Conservation (phyloP, 2,113 vertebrate species). For the Rhabdornis inornatus region DNA sequence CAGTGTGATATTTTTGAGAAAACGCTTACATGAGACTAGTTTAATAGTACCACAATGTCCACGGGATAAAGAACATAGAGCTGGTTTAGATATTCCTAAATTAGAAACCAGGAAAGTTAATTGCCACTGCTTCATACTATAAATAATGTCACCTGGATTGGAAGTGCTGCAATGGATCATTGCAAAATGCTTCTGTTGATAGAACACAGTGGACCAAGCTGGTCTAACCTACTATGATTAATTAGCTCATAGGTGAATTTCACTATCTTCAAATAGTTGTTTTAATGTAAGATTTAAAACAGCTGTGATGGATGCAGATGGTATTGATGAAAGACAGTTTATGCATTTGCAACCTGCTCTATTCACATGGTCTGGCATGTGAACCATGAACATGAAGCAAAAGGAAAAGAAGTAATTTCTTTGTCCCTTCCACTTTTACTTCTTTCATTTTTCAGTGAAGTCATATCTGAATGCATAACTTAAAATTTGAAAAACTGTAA, state of each 20-base stretch:
- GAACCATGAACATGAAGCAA: not conserved
- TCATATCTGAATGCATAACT: not conserved
- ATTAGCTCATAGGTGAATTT: not conserved
- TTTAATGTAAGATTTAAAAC: not conserved
- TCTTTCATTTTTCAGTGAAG: not conserved
- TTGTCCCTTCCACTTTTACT: not conserved
- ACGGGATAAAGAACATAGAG: not conserved
- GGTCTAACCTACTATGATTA: not conserved
- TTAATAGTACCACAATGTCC: not conserved
- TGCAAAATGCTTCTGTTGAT: conserved; percentile 30
- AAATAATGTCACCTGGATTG: not conserved
- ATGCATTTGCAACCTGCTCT: not conserved
- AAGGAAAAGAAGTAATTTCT: not conserved
- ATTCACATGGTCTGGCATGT: not conserved
- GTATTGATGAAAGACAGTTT: not conserved
- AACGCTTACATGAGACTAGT: not conserved
- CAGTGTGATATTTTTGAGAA: not conserved
- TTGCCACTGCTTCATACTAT: not conserved
- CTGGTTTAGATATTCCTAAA: not conserved
- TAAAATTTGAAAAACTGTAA: not conserved
- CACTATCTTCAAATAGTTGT: not conserved
- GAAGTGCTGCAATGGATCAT: not conserved
- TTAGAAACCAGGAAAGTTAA: not conserved
- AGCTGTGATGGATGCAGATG: not conserved
- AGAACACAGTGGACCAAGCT: not conserved